These are phyloP conservation scores for Octodon degus DNA, from an alignment of 2,113 vertebrate species.

Conservation along the genomic window DNA sequence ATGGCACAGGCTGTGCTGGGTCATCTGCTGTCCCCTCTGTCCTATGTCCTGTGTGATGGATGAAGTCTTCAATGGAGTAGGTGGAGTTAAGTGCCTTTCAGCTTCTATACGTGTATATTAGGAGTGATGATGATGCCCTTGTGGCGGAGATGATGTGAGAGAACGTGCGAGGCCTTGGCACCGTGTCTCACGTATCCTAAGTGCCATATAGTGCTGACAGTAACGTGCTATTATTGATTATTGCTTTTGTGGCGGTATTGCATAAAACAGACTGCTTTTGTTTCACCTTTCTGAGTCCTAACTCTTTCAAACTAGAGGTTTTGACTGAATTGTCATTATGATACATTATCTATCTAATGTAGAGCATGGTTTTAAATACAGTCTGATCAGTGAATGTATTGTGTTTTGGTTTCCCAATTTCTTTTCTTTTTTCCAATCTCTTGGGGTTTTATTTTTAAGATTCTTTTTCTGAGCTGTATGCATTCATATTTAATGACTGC, in stretches of 20 bases:
- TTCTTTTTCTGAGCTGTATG: conserved; percentile 49
- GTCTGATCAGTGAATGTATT: not conserved
- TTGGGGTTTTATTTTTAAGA: conserved; percentile 60
- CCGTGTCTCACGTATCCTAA: not conserved
- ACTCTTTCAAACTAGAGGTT: not conserved
- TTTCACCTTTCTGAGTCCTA: not conserved
- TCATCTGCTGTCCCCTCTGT: not conserved
- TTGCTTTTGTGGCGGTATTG: not conserved
- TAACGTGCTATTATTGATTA: not conserved
- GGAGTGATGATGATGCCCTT: no score
- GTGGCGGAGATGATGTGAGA: not conserved
- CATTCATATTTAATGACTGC: conserved; percentile 74
- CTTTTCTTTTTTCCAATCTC: not conserved
- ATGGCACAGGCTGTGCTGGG: not conserved
- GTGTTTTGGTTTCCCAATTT: not conserved
- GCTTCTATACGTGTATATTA: not conserved
- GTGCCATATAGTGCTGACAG: not conserved
- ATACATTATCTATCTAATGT: not conserved
- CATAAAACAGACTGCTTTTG: not conserved
- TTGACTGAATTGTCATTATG: conserved; percentile 17
- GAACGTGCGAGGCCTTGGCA: not conserved
- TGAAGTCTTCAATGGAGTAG: not conserved
- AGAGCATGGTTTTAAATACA: not conserved
- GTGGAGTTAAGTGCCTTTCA: not conserved
- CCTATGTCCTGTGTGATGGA: not conserved